Evolutionary conservation across 2,113 vertebrate genomes (phyloP).

Genomic region (Chaetodon auriga): DNA sequence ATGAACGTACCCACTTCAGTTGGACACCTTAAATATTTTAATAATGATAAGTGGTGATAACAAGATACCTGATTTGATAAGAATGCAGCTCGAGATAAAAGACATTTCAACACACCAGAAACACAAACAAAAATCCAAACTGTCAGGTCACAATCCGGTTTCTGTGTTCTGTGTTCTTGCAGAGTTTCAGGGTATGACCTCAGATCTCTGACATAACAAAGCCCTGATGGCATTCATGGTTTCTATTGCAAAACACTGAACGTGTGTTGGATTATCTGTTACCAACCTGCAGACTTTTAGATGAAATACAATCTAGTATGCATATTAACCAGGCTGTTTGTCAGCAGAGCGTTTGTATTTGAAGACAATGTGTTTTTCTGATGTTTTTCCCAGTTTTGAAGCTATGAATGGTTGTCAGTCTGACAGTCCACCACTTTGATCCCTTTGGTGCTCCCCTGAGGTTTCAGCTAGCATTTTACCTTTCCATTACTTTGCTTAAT

Average conservation of each 20-base stretch:
- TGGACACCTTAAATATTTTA: slow-evolving; percentile 44
- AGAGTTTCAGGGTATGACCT: slow-evolving; percentile 33
- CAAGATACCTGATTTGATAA: slow-evolving; percentile 16
- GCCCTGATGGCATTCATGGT: not conserved
- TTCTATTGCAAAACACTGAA: not conserved
- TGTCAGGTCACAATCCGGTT: slow-evolving; percentile 13
- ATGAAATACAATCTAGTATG: not conserved
- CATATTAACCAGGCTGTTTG: not conserved
- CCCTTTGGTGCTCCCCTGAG: not conserved
- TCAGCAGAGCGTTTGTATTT: not conserved
- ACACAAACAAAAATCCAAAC: slow-evolving; percentile 29
- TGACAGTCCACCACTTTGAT: not conserved
- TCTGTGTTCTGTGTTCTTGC: slow-evolving; percentile 30
- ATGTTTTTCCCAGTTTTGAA: not conserved
- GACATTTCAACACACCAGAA: slow-evolving; percentile 40
- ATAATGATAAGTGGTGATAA: slow-evolving; percentile 45
- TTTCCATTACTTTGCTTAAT: no score
- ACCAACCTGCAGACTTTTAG: not conserved
- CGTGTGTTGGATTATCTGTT: not conserved
- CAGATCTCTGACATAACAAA: slow-evolving; percentile 11
- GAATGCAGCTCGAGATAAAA: slow-evolving; percentile 26
- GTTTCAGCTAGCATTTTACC: not conserved
- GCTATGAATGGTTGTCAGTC: not conserved
- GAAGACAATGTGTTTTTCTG: not conserved
- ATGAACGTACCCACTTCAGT: not conserved